Evolutionary conservation across 2,797 vertebrate genomes (phyloP).

Genomic region (Xenopus petersii): DNA sequence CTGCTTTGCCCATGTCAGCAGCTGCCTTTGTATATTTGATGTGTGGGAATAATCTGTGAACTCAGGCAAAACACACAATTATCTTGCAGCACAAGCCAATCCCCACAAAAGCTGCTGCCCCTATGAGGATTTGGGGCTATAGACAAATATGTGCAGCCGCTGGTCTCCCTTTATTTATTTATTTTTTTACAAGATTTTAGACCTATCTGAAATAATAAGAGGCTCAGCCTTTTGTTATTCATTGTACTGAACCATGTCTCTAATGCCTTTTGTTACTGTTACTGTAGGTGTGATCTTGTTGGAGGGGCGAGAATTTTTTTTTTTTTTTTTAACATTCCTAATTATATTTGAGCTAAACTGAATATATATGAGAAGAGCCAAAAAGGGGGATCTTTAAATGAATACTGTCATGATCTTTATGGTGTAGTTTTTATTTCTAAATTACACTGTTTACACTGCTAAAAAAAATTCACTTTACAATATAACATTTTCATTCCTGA

Average conservation of each 20-base stretch:
- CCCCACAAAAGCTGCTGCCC: background rate
- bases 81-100: constrained; percentile 4
- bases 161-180: background rate
- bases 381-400: too few relatives aligned
- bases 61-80: constrained; percentile 26
- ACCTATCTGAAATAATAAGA: background rate
- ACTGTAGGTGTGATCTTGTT: too few relatives aligned
- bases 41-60: constrained; percentile 15
- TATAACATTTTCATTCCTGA: too few relatives aligned
- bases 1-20: constrained; percentile 40
- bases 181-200: background rate
- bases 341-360: too few relatives aligned
- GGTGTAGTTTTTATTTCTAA: too few relatives aligned
- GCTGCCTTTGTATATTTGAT: constrained; percentile 41
- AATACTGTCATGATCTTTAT: too few relatives aligned
- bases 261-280: background rate
- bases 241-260: background rate
- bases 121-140: background rate
- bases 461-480: too few relatives aligned
- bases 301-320: too few relatives aligned
- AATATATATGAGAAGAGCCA: too few relatives aligned
- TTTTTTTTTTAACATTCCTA: too few relatives aligned
- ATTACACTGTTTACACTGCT: too few relatives aligned
- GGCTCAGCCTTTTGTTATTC: constrained; percentile 1
- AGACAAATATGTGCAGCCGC: background rate